phyloP scores from a whole-genome alignment of 2,888 invertebrate species.

The Iphiclides podalirius region DNA sequence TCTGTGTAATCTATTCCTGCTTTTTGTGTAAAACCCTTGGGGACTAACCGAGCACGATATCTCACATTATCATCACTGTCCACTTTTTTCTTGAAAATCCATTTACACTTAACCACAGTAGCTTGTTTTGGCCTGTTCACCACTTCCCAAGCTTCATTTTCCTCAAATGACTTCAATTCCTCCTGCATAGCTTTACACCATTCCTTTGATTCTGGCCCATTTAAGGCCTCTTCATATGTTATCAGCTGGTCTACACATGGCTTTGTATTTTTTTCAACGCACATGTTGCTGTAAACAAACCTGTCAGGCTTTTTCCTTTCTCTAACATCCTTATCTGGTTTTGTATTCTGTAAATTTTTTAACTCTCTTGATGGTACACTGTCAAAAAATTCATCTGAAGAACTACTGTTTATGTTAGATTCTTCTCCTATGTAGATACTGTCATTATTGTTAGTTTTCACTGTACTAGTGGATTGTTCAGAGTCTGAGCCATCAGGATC shows the following conservation, averaged over 20 bases:
- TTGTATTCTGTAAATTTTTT: no score
- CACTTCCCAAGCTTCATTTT: conserved; percentile 18
- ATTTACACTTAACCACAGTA: conserved; percentile 12
- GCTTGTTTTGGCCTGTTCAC: conserved; percentile 6
- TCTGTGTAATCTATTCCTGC: background rate
- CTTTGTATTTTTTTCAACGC: background rate
- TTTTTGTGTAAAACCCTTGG: background rate
- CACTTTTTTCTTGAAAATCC: background rate
- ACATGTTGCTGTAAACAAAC: no score
- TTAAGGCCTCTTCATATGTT: background rate
- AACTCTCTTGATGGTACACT: background rate
- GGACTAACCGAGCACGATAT: background rate
- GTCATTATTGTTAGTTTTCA: background rate
- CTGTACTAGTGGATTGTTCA: background rate
- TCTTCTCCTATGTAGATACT: background rate
- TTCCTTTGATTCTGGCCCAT: background rate
- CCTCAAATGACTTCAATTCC: conserved; percentile 13
- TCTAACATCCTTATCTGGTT: no score
- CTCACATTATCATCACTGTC: background rate
- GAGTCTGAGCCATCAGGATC: no score
- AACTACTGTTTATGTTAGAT: background rate
- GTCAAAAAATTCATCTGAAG: background rate
- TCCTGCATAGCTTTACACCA: conserved; percentile 4
- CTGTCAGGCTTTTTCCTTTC: background rate
- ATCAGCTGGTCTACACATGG: background rate